Evolutionary conservation across 92 coral and sea anemone genomes (phyloP).

Genomic region (Parazoanthus atlanticus): DNA sequence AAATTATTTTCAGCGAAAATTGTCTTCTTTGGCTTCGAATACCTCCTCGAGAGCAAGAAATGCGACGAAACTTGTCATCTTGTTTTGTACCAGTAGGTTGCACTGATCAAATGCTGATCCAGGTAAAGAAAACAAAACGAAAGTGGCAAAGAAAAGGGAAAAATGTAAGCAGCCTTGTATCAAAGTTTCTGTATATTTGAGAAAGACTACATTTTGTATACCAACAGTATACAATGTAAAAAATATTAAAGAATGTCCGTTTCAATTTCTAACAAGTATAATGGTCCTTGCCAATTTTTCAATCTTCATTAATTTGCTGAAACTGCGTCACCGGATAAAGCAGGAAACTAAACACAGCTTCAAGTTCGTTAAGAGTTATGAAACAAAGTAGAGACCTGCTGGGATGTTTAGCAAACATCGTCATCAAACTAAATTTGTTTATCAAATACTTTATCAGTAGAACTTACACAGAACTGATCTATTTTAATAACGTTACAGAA

Average conservation of each 20-base stretch:
- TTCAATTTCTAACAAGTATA: not conserved
- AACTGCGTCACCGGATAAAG: slow-evolving; percentile 1
- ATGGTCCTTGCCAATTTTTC: not conserved
- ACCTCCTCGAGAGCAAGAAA: no score
- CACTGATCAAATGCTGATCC: no score
- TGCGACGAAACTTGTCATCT: no score
- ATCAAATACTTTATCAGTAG: not conserved
- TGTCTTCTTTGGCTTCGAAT: no score
- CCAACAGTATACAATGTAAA: not conserved
- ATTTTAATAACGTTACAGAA: not conserved
- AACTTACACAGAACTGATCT: not conserved
- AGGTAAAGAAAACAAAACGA: no score
- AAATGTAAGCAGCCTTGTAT: no score
- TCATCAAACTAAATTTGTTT: not conserved
- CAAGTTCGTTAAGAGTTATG: not conserved
- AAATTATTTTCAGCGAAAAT: no score
- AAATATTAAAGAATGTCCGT: not conserved
- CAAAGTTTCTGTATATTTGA: no score
- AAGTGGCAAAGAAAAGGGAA: no score
- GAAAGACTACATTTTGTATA: no score
- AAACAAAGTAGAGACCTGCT: not conserved
- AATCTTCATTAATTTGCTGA: not conserved
- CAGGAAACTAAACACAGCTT: not conserved
- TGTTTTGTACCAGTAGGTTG: no score
- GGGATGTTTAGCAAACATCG: not conserved